Evolutionary conservation across 2,888 invertebrate genomes (phyloP).

Genomic region (Cremastinae sp.): DNA sequence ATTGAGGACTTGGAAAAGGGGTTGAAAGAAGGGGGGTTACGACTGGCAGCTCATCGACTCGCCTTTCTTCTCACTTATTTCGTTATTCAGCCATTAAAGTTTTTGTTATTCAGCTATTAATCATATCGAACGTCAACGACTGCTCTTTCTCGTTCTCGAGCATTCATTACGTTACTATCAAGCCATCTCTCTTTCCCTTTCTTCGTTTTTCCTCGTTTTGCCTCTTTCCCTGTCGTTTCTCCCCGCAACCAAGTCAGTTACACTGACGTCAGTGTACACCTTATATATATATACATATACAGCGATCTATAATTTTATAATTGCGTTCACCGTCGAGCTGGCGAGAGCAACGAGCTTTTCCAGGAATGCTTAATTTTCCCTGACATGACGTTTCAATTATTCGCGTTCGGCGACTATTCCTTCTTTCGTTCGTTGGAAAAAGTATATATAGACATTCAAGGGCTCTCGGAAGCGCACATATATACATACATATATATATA

Average conservation of each 20-base stretch:
- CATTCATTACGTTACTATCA: neutral
- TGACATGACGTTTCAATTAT: constrained; percentile 51
- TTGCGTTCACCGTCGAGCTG: constrained; percentile 38
- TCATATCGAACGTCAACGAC: constrained; percentile 48
- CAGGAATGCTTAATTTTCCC: constrained; percentile 40
- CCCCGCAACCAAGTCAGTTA: constrained; percentile 27
- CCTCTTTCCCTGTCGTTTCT: constrained; percentile 9
- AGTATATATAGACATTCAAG: no score
- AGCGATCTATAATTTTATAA: constrained; percentile 56
- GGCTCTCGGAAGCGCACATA: no score
- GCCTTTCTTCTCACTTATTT: constrained; percentile 35
- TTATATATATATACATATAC: constrained; percentile 9
- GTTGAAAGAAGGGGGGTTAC: no score
- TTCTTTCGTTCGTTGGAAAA: neutral
- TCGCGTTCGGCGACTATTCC: constrained; percentile 26
- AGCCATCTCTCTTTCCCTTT: neutral
- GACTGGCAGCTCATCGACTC: constrained; percentile 8
- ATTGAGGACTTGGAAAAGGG: neutral
- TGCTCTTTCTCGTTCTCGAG: neutral
- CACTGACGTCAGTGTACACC: constrained; percentile 9
- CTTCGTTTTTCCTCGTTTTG: neutral
- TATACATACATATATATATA: no score
- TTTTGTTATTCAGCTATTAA: constrained; percentile 48
- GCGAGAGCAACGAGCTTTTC: constrained; percentile 27
- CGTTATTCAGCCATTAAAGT: constrained; percentile 42